A percentile compares a stretch with the other conserved stretches of the same genome.
Evolutionary conservation across 2,113 vertebrate genomes (phyloP).

Genomic region (Pomatostomus ruficeps): DNA sequence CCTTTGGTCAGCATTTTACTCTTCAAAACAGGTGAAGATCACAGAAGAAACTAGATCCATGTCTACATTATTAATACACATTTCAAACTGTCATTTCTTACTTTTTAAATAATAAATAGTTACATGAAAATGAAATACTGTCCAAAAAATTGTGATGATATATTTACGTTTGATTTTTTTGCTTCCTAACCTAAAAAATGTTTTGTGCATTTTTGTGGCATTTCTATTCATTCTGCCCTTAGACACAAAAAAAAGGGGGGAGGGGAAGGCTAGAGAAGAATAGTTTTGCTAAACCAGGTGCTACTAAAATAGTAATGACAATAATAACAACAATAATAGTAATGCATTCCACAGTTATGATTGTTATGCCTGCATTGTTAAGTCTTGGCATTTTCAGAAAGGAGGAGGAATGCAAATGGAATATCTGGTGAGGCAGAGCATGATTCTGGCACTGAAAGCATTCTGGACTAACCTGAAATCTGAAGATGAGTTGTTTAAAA

Average conservation of each 20-base stretch:
- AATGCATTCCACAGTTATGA: not conserved
- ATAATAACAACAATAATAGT: not conserved
- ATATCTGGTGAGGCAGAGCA: not conserved
- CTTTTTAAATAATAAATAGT: not conserved
- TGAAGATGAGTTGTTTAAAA: not conserved
- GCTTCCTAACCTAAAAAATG: not conserved
- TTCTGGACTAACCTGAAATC: conserved; percentile 5
- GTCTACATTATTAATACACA: not conserved
- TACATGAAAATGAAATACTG: not conserved
- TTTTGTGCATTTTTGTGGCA: not conserved
- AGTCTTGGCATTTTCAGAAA: not conserved
- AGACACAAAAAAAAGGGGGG: fast-evolving
- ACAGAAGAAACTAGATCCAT: not conserved
- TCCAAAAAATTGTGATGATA: not conserved
- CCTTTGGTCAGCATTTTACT: not conserved
- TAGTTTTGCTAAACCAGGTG: not conserved
- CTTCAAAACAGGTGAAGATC: not conserved
- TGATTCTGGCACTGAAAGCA: not conserved
- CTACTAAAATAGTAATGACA: not conserved
- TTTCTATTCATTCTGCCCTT: not conserved
- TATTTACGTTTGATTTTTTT: not conserved
- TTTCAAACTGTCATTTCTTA: not conserved
- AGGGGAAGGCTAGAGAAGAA: not conserved
- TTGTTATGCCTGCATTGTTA: not conserved
- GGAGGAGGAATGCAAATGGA: not conserved